phyloP scores from a whole-genome alignment of 2,797 vertebrate genomes.

The Orientallactaga sibirica region DNA sequence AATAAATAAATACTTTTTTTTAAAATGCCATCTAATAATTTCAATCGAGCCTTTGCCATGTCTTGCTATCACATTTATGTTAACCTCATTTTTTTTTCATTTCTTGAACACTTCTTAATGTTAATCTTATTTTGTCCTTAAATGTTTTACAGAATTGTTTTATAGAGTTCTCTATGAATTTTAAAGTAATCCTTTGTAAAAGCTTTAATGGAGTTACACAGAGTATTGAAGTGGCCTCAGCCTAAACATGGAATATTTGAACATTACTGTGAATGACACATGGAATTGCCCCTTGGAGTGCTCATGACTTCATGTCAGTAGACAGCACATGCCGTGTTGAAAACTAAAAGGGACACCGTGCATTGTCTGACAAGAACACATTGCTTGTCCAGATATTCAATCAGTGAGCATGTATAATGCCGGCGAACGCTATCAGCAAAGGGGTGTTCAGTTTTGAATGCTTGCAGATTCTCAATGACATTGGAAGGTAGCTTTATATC shows the following conservation, averaged over 20 bases:
- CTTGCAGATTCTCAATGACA: neutral
- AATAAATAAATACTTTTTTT: too few relatives aligned
- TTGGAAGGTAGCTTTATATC: neutral
- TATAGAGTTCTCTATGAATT: too few relatives aligned
- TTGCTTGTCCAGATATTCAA: neutral
- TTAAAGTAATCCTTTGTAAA: neutral
- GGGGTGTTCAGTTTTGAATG: neutral
- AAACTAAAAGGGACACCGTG: neutral
- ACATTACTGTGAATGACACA: rapidly evolving
- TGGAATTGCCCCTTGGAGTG: neutral
- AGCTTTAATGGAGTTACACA: neutral
- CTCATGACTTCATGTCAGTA: neutral
- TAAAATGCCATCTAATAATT: too few relatives aligned
- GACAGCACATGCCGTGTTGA: neutral
- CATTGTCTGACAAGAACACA: neutral
- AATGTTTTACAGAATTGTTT: neutral
- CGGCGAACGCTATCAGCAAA: neutral
- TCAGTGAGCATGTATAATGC: too few relatives aligned
- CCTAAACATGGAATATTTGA: rapidly evolving
- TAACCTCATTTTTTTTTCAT: neutral
- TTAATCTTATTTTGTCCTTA: neutral
- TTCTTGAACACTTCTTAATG: neutral
- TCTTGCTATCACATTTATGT: neutral
- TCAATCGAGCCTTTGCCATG: neutral
- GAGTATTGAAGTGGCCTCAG: rapidly evolving